Base-by-base conservation (phyloP, 2,113 vertebrate genomes). In the Ctenodactylus gundi region DNA sequence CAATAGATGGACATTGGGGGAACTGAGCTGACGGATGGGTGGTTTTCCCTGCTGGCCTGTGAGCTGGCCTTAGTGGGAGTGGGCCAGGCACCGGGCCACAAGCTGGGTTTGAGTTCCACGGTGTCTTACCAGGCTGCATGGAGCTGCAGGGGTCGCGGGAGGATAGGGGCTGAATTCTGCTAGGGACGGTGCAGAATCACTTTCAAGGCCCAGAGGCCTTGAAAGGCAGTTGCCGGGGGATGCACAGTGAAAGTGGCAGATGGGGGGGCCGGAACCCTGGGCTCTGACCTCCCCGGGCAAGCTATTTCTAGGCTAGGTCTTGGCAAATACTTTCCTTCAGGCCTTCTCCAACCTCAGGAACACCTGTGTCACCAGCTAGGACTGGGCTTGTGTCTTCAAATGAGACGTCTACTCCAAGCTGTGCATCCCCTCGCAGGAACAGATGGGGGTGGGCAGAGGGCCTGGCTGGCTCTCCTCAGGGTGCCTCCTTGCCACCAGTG, bases 121-220 rank as follows among this genome's bases (percentile, higher is more conserved):
- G 0, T 25, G 15, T 90, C 76, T 60, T 39, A 3, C n/a, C 51
- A n/a, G 25, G 58, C 55, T 23, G 4, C 0, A 3, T 41, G 31
- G 68, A 65, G 44, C 18, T 76, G 14, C 36, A 46, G 46, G 62
- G 21, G 14, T 46, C 8, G 34, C 46, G 41, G n/a, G 57, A 2
- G 36, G 31, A 34, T 29, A 81, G 51, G 2, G 4, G 27, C 29
- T 72, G 36, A 1, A 7, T 68, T 73, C 55, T 39, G 18, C 73
- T 11, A 20, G 29, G 60, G 49, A 12, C 4, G 3, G 55, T 27
- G n/a, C 53, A 36, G 67, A 64, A 31, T 76, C 57, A 12, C 1
- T 49, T 7, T 58, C 17, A 25, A 34, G 65, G 44, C 67, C 13
- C 8, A 86, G 46, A 75, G 41, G 65, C 72, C n/a, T n/a, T n/a